Base-by-base conservation (phyloP, 2,888 invertebrate genomes). In the Resseliella maxima region DNA sequence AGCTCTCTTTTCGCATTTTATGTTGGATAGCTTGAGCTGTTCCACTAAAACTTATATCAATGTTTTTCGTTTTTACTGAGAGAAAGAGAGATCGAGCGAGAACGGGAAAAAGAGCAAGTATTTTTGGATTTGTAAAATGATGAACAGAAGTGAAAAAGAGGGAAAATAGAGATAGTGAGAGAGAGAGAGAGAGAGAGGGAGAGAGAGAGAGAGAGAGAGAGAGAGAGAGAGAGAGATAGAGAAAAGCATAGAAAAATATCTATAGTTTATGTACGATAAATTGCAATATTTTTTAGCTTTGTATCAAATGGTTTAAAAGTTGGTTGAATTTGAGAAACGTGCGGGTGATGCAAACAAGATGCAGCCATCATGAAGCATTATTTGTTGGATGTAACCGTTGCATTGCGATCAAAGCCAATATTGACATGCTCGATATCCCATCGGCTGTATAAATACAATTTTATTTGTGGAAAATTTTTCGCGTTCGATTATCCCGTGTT, bases 91-190 rank as follows among this genome's bases (percentile, higher is more conserved):
- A n/a, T n/a, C n/a, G n/a, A n/a, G n/a, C n/a, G n/a, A n/a, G n/a
- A n/a, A 2, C 18, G 2, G 18, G 18, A 50, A 50, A 18, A 50
- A 50, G 46, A 50, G 18, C 59, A 24, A 24, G 5, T 72, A 72
- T 72, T 72, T 72, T 72, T 72, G 72, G 72, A 72, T 72, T 27
- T 72, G 35, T 72, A 72, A 72, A 31, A 27, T 72, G 72, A 72
- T 72, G 72, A 27, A 24, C 24, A n/a, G 46, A 50, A 50, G 18
- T 8, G 24, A 24, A 59, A 59, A 24, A 24, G n/a, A n/a, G n/a
- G n/a, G n/a, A n/a, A n/a, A n/a, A n/a, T n/a, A n/a, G n/a, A n/a
- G n/a, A n/a, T n/a, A n/a, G n/a, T n/a, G n/a, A n/a, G n/a, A n/a
- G n/a, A n/a, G n/a, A n/a, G n/a, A n/a, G n/a, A n/a, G n/a, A n/a